Conservation (phyloP, 2,797 vertebrate species). For the Echiichthys vipera region DNA sequence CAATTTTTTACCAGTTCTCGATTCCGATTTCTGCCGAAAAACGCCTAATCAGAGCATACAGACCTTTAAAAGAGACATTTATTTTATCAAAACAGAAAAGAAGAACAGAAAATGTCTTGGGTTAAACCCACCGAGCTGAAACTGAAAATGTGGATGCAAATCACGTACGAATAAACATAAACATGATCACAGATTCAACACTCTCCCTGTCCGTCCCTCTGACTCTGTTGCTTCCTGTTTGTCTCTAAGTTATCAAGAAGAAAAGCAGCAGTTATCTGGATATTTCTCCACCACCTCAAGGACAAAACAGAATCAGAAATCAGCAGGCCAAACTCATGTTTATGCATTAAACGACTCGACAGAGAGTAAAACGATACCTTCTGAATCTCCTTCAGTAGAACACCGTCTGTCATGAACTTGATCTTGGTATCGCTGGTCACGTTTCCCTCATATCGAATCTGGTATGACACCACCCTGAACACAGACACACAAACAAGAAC, state of each 20-base stretch:
- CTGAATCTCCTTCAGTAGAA: conserved; percentile 96
- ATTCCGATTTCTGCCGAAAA: too few relatives aligned
- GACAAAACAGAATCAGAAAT: neutral
- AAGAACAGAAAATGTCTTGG: too few relatives aligned
- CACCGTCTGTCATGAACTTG: conserved; percentile 99
- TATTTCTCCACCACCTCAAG: neutral
- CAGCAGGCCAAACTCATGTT: conserved; percentile 2
- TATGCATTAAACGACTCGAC: neutral
- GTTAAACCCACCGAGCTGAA: neutral
- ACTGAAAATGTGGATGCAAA: neutral
- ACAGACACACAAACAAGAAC: conserved; percentile 8
- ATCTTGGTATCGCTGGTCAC: conserved; percentile 92
- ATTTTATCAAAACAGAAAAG: neutral
- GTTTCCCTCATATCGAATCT: conserved; percentile 97
- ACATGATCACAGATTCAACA: neutral
- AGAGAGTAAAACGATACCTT: conserved; percentile 81
- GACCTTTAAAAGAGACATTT: neutral
- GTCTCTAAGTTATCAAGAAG: neutral
- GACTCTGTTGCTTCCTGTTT: neutral
- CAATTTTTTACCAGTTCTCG: too few relatives aligned
- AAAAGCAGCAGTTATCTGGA: neutral
- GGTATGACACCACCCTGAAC: conserved; percentile 94
- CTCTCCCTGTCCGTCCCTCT: too few relatives aligned
- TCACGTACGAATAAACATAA: neutral
- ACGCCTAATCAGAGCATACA: too few relatives aligned